Percentiles rank a stretch among this genome's conserved stretches.
Evolutionary conservation across 2,888 invertebrate species (phyloP).

Genomic region (Corbicula japonica): DNA sequence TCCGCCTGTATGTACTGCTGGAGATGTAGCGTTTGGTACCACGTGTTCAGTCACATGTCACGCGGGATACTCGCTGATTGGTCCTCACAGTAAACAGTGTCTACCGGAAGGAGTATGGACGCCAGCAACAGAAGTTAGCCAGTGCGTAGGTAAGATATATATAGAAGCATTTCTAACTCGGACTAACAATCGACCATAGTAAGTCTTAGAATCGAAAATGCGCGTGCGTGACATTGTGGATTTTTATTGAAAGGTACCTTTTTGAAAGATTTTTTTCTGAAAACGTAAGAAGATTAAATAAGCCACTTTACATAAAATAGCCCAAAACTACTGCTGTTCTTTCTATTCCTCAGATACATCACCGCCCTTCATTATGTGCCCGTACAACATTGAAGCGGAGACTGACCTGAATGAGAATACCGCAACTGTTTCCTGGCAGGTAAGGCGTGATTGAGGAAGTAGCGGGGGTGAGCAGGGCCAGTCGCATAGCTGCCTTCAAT

Average conservation of each 20-base stretch:
- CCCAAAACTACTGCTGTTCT: no score
- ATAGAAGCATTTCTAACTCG: no score
- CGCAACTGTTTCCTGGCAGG: conserved; percentile 88
- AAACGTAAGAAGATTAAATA: no score
- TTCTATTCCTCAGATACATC: conserved; percentile 88
- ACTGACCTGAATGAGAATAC: conserved; percentile 88
- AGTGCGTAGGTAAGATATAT: conserved; percentile 87
- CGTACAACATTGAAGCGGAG: conserved; percentile 87
- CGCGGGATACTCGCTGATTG: conserved; percentile 89
- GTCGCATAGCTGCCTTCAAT: no score
- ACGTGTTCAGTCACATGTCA: conserved; percentile 89
- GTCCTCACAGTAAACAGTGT: conserved; percentile 88
- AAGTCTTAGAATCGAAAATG: no score
- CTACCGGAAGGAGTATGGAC: conserved; percentile 88
- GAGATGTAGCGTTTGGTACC: conserved; percentile 89
- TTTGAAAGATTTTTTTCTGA: no score
- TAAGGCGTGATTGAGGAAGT: neutral
- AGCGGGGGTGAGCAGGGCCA: no score
- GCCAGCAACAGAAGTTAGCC: conserved; percentile 86
- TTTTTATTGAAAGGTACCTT: no score
- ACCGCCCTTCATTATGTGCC: conserved; percentile 89
- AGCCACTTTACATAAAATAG: no score
- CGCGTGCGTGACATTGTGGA: no score
- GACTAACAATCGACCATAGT: no score
- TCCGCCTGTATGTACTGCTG: conserved; percentile 88